Conservation (phyloP, 2,888 invertebrate species). For the Abrostola triplasia region DNA sequence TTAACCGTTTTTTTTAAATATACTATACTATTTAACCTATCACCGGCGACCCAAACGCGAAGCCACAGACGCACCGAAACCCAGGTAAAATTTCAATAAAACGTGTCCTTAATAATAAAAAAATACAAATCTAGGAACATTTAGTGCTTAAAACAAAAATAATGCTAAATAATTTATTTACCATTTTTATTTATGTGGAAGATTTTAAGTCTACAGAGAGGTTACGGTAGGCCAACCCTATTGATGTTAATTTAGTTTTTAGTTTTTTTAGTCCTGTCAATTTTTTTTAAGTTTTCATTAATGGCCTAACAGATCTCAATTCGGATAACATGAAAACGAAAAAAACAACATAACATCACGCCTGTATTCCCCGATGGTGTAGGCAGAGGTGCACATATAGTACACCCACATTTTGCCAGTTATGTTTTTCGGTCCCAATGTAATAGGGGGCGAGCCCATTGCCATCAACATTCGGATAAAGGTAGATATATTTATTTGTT, state of each 20-base stretch:
- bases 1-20: neutral
- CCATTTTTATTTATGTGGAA: conserved; percentile 61
- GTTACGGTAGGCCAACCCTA: neutral
- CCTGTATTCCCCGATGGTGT: no score
- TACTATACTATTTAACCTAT: neutral
- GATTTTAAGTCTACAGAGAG: conserved; percentile 43
- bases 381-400: no score
- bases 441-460: no score
- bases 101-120: conserved; percentile 64
- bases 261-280: neutral
- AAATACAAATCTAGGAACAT: conserved; percentile 86
- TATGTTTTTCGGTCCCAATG: no score
- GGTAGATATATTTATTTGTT: no score
- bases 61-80: conserved; percentile 48
- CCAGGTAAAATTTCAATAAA: conserved; percentile 33
- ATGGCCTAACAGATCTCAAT: no score
- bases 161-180: conserved; percentile 80
- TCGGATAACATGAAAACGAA: no score
- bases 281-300: no score
- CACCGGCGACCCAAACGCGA: conserved; percentile 26
- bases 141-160: conserved; percentile 80
- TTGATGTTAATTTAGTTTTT: no score
- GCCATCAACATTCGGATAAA: no score
- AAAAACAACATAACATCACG: no score
- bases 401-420: no score